Evolutionary conservation across 2,797 vertebrate species (phyloP).

Genomic region (Acrossocheilus wenchowensis): DNA sequence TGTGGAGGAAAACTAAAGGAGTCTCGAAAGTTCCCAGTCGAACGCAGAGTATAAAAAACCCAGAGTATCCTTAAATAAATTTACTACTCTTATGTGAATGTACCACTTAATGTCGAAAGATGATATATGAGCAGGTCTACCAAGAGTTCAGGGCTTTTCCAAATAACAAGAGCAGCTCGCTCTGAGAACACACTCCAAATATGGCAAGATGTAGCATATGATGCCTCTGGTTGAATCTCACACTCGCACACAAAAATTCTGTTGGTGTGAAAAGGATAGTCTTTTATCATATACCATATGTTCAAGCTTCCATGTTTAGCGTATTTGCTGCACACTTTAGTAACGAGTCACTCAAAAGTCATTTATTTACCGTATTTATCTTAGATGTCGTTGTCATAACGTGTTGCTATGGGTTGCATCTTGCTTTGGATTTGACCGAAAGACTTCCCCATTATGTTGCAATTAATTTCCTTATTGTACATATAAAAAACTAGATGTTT

Average conservation of each 20-base stretch:
- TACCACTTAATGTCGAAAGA: slow-evolving; percentile 41
- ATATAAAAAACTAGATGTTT: no score
- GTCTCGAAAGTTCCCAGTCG: slow-evolving; percentile 6
- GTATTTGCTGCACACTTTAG: no score
- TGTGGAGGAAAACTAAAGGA: slow-evolving; percentile 12
- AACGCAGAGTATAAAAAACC: slow-evolving; percentile 7
- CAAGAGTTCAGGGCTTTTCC: slow-evolving; percentile 40
- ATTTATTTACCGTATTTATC: no score
- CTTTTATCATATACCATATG: not conserved
- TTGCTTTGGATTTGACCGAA: no score
- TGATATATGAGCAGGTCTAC: slow-evolving; percentile 45
- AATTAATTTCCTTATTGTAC: no score
- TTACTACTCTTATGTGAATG: slow-evolving; percentile 39
- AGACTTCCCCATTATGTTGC: no score
- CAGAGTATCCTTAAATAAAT: slow-evolving; percentile 42
- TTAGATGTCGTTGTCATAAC: no score
- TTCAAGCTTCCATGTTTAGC: no score
- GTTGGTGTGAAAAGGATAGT: not conserved
- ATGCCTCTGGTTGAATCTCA: slow-evolving; percentile 26
- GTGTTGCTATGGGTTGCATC: no score
- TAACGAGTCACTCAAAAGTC: no score
- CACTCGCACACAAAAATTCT: not conserved
- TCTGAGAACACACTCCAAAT: slow-evolving; percentile 47
- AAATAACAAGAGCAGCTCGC: slow-evolving; percentile 17
- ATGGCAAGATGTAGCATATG: slow-evolving; percentile 41